Evolutionary conservation across 2,113 vertebrate species (phyloP), one percentile per base, ranked within the genome.

Genomic region (Nansenia antarctica): DNA sequence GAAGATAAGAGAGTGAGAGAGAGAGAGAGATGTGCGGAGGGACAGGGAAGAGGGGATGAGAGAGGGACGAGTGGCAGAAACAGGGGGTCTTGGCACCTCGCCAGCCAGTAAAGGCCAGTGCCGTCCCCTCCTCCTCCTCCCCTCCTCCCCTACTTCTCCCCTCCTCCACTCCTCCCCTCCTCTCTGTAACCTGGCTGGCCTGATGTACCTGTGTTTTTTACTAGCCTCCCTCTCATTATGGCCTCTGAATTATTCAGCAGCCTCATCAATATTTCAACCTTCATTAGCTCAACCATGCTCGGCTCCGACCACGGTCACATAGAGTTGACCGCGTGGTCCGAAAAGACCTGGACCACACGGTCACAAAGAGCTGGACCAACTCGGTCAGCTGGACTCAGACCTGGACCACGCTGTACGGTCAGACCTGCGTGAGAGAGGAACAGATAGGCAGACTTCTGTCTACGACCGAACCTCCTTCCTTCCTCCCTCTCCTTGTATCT

Each of bases 181-280:
- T 55, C 35, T 69, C 61, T 55, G 20, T n/a, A 57, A 55, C 57
- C 72, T 47, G 15, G 34, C 35, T 49, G 65, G 49, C 45, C 73
- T 72, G 76, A 31, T 67, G 52, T 74, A 82, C 85, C 78, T 83
- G 79, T 84, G 83, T 89, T 90, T 86, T 81, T 86, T 76, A 79
- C 83, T 81, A 78, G 79, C 84, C 84, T 85, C 82, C n/a, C 77
- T 79, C 85, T 88, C 85, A 89, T 90, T 81, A 85, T 82, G 45
- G 65, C 60, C 42, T 12, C 64, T 89, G 80, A 88, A 89, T 90
- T 85, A 90, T 90, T 87, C 67, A 90, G 58, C 9, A 70, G 24
- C 45, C 65, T 32, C 67, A 89, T 90, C 83, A 91, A 89, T 90
- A 87, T 87, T 89, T 91, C 64, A 87, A 76, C 72, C 81, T 86